Evolutionary conservation across 2,797 vertebrate genomes (phyloP).

Genomic region (Argyrosomus regius): DNA sequence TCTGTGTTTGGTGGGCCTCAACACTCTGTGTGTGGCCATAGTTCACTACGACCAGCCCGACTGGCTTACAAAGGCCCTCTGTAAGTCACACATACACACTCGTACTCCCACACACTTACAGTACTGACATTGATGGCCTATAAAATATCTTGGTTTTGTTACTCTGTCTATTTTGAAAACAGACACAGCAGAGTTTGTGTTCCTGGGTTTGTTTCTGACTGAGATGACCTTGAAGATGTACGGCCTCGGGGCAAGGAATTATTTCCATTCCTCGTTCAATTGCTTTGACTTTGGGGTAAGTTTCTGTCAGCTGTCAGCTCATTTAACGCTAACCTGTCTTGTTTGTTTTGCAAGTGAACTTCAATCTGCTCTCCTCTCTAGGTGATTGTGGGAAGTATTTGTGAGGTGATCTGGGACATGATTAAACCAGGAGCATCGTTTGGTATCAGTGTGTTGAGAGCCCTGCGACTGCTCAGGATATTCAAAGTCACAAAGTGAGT

Average conservation of each 20-base stretch:
- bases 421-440: slow-evolving; percentile 96
- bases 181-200: slow-evolving; percentile 93
- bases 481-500: slow-evolving; percentile 99
- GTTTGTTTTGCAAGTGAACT: neutral
- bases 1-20: slow-evolving; percentile 95
- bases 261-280: slow-evolving; percentile 99
- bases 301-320: slow-evolving; percentile 2
- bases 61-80: slow-evolving; percentile 92
- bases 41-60: slow-evolving; percentile 96
- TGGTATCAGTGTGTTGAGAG: slow-evolving; percentile 96
- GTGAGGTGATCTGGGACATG: slow-evolving; percentile 96
- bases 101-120: too few relatives aligned
- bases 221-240: slow-evolving; percentile 99
- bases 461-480: slow-evolving; percentile 93
- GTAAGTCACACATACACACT: slow-evolving; percentile 82
- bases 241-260: slow-evolving; percentile 93
- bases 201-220: slow-evolving; percentile 95
- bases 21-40: slow-evolving; percentile 95
- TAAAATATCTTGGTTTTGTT: neutral
- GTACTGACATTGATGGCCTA: neutral
- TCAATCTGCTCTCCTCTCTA: slow-evolving; percentile 64
- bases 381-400: slow-evolving; percentile 98
- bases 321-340: neutral
- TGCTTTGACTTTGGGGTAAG: slow-evolving; percentile 99
- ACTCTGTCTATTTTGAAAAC: slow-evolving; percentile 9